Evolutionary conservation across 2,113 vertebrate genomes (phyloP).

Genomic region (Vulpes lagopus): DNA sequence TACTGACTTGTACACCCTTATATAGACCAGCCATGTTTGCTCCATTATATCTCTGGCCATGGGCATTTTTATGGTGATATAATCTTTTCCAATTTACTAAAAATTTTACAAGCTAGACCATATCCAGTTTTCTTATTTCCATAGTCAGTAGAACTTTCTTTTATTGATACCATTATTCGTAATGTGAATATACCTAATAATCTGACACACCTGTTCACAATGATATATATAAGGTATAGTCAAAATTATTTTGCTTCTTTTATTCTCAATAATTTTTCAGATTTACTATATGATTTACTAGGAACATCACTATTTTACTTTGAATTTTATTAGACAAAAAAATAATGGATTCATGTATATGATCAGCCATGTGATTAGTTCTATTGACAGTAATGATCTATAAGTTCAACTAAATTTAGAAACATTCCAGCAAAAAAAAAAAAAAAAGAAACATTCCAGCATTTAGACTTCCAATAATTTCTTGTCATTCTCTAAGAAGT

Average conservation of each 20-base stretch:
- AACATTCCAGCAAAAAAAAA: background rate
- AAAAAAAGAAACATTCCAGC: background rate
- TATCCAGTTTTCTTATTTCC: constrained; percentile 13
- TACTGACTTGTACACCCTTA: background rate
- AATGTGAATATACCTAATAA: background rate
- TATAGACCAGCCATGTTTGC: background rate
- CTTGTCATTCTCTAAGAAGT: background rate
- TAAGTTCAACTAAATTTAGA: background rate
- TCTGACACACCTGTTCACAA: background rate
- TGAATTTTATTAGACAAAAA: constrained; percentile 13
- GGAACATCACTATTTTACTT: background rate
- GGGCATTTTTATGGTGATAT: background rate
- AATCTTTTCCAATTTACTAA: background rate
- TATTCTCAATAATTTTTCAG: background rate
- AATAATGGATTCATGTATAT: background rate
- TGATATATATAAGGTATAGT: background rate
- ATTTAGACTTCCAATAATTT: background rate
- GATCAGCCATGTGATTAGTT: background rate
- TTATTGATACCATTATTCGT: background rate
- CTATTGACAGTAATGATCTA: background rate
- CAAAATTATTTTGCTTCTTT: background rate
- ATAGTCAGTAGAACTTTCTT: background rate
- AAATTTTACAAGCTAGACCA: background rate
- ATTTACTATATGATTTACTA: background rate
- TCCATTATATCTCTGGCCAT: background rate